These are phyloP conservation scores for Cyclargus thomasi DNA, from an alignment of 1,140 invertebrate species.

Conservation along the genomic window DNA sequence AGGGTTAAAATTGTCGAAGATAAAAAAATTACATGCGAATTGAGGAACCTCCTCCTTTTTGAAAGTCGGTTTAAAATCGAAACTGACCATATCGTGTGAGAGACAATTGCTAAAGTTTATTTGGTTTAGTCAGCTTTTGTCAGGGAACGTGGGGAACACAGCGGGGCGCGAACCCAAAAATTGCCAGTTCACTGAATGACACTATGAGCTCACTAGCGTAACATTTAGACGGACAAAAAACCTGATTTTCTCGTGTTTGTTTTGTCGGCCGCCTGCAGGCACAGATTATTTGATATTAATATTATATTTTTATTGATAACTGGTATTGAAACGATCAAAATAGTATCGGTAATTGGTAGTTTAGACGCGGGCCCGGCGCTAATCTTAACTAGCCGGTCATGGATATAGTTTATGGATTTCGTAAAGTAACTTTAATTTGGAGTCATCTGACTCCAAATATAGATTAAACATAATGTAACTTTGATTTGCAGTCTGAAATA, in stretches of 20 bases:
- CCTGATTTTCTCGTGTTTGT: constrained; percentile 4
- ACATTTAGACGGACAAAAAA: constrained; percentile 11
- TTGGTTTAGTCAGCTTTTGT: background rate
- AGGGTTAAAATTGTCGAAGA: too few relatives aligned
- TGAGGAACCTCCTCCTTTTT: too few relatives aligned
- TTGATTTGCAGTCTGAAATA: too few relatives aligned
- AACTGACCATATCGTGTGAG: too few relatives aligned
- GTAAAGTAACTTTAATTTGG: too few relatives aligned
- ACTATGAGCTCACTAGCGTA: constrained; percentile 8
- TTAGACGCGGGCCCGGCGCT: background rate
- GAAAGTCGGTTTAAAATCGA: too few relatives aligned
- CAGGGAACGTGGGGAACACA: background rate
- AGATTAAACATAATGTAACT: too few relatives aligned
- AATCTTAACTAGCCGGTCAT: background rate
- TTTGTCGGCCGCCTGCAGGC: constrained; percentile 8
- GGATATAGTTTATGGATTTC: background rate
- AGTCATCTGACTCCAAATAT: too few relatives aligned
- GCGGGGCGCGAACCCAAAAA: background rate
- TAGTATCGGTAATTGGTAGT: background rate
- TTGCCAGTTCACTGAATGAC: background rate
- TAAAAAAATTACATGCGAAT: too few relatives aligned
- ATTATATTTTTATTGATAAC: constrained; percentile 11
- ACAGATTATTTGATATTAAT: constrained; percentile 13
- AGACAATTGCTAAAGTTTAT: too few relatives aligned
- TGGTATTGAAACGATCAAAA: constrained; percentile 1